Percentiles rank a stretch among this genome's conserved stretches.
Conservation (phyloP, 2,797 vertebrate species). For the Eulemur coronatus region DNA sequence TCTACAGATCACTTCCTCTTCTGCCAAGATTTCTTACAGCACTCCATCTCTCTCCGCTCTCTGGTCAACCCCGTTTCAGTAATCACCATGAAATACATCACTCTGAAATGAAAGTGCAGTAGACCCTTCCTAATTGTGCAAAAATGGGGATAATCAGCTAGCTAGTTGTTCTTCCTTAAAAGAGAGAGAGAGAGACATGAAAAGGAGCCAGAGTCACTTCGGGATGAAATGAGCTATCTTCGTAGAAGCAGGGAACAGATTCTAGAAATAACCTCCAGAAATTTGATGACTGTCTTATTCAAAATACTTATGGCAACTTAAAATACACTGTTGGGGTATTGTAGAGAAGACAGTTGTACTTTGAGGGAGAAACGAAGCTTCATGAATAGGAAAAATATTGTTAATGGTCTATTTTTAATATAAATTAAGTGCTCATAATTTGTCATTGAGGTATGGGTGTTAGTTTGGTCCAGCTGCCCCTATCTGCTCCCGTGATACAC, state of each 20-base stretch:
- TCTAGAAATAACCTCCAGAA: conserved; percentile 4
- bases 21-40: neutral
- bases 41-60: neutral
- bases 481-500: neutral
- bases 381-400: neutral
- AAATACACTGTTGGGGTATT: neutral
- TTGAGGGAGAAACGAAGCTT: neutral
- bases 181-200: neutral
- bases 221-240: neutral
- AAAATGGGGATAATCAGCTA: neutral
- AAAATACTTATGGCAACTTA: neutral
- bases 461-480: neutral
- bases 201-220: neutral
- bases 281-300: neutral
- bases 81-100: neutral
- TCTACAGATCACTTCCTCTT: neutral
- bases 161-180: neutral
- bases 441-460: neutral
- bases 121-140: neutral
- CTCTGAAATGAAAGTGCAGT: neutral
- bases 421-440: neutral
- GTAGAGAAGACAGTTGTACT: neutral
- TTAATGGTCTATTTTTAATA: conserved; percentile 7
- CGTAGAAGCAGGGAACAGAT: neutral
- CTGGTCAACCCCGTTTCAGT: neutral